Evolutionary conservation across 1,140 invertebrate species (phyloP), one percentile per base, ranked within the genome.

Genomic region (Caerostris extrusa): DNA sequence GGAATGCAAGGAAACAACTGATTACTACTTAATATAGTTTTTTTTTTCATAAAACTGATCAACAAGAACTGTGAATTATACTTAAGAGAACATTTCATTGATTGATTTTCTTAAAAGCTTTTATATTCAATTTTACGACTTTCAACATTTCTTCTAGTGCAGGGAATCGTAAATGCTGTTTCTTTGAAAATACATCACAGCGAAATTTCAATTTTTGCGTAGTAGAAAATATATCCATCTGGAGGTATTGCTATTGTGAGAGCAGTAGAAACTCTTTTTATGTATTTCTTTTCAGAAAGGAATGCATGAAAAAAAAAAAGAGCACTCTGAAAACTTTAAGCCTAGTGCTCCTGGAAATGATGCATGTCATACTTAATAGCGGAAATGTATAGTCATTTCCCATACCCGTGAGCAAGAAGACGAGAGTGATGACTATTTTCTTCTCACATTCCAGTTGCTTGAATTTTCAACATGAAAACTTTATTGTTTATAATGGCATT

Each of bases 351-450:
- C 19, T 85, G 7, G 17, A 60, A 85, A 60, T 85, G 83, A 85
- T 85, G 19, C 19, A 60, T 60, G 53, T 10, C 57, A 85, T 85
- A 57, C 83, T 85, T 58, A 60, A 85, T 85, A 60, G 83, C n/a
- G 56, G 57, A 85, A 85, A 85, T n/a, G 83, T 85, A 85, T 19
- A 57, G 83, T 57, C 56, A 85, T 85, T 85, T 85, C 83, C 83
- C 57, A 58, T 85, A 85, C 3, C 83, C 83, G 7, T 85, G 56
- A n/a, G n/a, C 83, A 53, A 50, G 50, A 4, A 5, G 53, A 77
- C 34, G 50, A 77, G 19, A 77, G 53, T 77, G 50, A 64, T 53
- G 50, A 5, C 71, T 50, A 53, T 77, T 77, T 77, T 77, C 5
- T 14, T 53, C 69, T 12, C 71, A 14, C 34, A 14, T 10, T 12